A percentile compares a stretch with the other conserved stretches of the same genome.
Conservation (phyloP, 2,113 vertebrate species). For the Spea multiplicata region DNA sequence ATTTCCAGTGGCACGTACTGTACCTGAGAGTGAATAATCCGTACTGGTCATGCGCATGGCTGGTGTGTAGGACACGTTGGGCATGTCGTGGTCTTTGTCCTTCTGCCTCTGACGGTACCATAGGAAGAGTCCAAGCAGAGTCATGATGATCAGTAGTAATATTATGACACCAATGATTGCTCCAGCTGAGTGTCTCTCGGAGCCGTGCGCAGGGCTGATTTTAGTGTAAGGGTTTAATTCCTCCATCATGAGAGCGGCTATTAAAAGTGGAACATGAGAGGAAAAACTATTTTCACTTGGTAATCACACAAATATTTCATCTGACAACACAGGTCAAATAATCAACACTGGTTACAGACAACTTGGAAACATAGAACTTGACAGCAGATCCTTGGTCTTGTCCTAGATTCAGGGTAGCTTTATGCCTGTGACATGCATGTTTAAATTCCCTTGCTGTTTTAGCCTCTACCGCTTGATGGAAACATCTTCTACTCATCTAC, state of each 20-base stretch:
- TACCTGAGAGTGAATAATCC: slow-evolving; percentile 94
- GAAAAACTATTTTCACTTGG: no score
- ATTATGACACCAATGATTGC: slow-evolving; percentile 94
- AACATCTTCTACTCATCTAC: no score
- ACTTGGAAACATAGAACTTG: no score
- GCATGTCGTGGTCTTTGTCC: slow-evolving; percentile 93
- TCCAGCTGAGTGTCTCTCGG: slow-evolving; percentile 93
- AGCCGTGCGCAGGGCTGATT: slow-evolving; percentile 91
- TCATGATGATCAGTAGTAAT: slow-evolving; percentile 91
- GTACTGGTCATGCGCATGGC: slow-evolving; percentile 90
- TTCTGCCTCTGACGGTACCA: slow-evolving; percentile 92
- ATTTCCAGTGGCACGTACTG: neutral
- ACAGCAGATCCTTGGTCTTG: no score
- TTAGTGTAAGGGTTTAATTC: slow-evolving; percentile 98
- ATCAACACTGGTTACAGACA: no score
- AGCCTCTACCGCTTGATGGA: no score
- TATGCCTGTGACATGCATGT: no score
- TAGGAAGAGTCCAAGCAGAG: slow-evolving; percentile 90
- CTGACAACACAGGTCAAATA: no score
- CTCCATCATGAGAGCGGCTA: slow-evolving; percentile 98
- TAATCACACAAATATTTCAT: no score
- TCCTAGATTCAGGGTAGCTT: no score
- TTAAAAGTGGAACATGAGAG: slow-evolving; percentile 36
- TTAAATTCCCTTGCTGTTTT: no score
- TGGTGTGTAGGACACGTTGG: slow-evolving; percentile 92